Conservation (phyloP, 2,888 invertebrate genomes). For the Psylliodes chrysocephalus region DNA sequence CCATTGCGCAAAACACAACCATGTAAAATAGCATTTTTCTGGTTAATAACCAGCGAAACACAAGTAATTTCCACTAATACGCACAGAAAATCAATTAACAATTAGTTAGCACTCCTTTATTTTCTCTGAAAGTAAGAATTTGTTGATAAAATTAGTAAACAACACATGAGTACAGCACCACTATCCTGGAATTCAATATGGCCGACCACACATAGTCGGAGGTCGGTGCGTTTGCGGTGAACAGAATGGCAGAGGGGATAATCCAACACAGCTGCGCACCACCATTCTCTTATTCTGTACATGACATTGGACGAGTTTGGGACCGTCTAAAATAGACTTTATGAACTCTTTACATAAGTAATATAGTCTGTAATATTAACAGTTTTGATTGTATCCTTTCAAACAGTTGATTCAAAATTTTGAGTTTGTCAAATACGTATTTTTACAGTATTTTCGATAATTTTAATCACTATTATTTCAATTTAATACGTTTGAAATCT, state of each 20-base stretch:
- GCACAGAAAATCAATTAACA: slow-evolving; percentile 23
- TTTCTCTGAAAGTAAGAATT: slow-evolving; percentile 24
- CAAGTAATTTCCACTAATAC: slow-evolving; percentile 42
- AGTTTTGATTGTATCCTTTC: background rate
- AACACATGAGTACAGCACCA: slow-evolving; percentile 52
- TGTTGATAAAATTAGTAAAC: slow-evolving; percentile 31
- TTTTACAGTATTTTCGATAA: background rate
- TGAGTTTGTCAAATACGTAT: background rate
- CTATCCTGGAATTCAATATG: slow-evolving; percentile 61
- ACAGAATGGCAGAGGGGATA: slow-evolving; percentile 40
- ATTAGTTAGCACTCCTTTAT: slow-evolving; percentile 41
- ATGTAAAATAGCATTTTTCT: slow-evolving; percentile 2
- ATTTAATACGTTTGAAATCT: background rate
- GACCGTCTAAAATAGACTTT: slow-evolving; percentile 20
- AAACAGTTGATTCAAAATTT: background rate
- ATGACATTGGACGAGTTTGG: slow-evolving; percentile 22
- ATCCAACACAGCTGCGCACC: slow-evolving; percentile 41
- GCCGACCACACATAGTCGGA: slow-evolving; percentile 51
- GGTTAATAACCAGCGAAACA: slow-evolving; percentile 30
- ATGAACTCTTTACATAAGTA: slow-evolving; percentile 2
- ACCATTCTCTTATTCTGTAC: background rate
- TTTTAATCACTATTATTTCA: background rate
- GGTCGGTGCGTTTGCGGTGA: slow-evolving; percentile 39
- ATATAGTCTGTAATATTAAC: background rate
- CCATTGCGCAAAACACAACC: slow-evolving; percentile 47